phyloP scores from a whole-genome alignment of 2,113 vertebrate species.

The Gambusia affinis region DNA sequence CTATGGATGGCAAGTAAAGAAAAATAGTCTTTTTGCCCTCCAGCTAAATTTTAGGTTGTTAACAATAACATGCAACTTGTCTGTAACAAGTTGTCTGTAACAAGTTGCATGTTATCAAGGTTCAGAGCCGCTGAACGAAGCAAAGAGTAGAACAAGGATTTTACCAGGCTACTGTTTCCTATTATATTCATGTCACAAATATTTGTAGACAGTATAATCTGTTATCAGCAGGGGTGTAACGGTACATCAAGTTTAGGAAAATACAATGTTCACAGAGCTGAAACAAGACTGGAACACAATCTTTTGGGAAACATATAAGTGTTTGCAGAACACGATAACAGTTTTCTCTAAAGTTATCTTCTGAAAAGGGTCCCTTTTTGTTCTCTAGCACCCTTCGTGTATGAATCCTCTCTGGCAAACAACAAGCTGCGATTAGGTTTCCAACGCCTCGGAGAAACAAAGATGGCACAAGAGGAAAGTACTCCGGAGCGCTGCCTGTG shows the following conservation, averaged over 20 bases:
- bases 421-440: slow-evolving; percentile 52
- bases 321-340: slow-evolving; percentile 15
- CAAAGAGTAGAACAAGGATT: no score
- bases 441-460: slow-evolving; percentile 47
- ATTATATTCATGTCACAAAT: not conserved
- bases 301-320: not conserved
- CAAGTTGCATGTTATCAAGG: no score
- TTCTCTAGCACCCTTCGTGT: slow-evolving; percentile 4
- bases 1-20: no score
- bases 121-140: no score
- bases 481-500: slow-evolving; percentile 23
- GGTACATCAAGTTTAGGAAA: not conserved
- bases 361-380: not conserved
- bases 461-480: slow-evolving; percentile 37
- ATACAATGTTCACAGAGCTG: not conserved
- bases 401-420: slow-evolving; percentile 33
- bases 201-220: not conserved
- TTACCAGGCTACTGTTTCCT: no score
- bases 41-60: no score
- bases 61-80: no score
- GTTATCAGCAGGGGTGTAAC: not conserved
- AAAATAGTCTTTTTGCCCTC: no score
- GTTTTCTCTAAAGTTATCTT: slow-evolving; percentile 21
- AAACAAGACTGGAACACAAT: not conserved
- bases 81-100: no score